These are phyloP conservation scores for Lepus europaeus DNA, from an alignment of 2,113 vertebrate genomes.

Conservation along the genomic window DNA sequence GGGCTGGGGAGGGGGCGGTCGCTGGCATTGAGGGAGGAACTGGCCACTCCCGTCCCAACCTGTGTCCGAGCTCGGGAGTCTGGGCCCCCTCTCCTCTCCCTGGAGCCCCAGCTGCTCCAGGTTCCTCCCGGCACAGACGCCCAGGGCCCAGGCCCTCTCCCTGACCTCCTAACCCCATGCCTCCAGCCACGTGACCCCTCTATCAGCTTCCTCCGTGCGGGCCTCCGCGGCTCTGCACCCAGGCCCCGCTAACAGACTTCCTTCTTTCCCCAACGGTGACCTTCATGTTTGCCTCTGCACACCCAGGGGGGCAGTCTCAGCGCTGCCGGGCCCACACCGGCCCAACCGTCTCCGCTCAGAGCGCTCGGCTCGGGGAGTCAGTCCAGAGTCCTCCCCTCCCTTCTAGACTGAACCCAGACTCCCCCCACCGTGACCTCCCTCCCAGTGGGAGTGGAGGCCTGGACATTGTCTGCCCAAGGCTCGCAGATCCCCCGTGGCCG, in stretches of 20 bases:
- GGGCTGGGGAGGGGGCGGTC: too few relatives aligned
- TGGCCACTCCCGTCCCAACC: neutral
- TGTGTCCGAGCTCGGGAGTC: neutral
- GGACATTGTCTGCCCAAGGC: too few relatives aligned
- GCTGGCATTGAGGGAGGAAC: fast-evolving
- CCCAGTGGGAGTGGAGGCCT: too few relatives aligned
- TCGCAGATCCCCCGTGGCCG: neutral
- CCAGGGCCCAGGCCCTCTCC: too few relatives aligned
- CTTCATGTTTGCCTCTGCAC: neutral
- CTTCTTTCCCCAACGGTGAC: neutral
- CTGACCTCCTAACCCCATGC: neutral
- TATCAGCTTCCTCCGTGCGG: neutral
- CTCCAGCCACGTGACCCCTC: too few relatives aligned
- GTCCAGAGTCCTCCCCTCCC: neutral
- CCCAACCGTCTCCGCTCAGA: neutral
- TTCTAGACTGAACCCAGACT: neutral
- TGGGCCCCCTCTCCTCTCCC: neutral
- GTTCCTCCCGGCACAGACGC: too few relatives aligned
- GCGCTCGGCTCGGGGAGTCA: neutral
- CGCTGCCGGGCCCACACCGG: neutral
- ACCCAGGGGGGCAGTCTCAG: neutral
- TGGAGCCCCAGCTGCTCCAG: neutral
- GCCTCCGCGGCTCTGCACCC: neutral
- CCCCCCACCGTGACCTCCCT: too few relatives aligned
- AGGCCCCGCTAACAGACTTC: neutral